Percentiles rank a stretch among this genome's conserved stretches.
phyloP scores from a whole-genome alignment of 1,140 invertebrate genomes.

The Ceratoteleas bidentatus region DNA sequence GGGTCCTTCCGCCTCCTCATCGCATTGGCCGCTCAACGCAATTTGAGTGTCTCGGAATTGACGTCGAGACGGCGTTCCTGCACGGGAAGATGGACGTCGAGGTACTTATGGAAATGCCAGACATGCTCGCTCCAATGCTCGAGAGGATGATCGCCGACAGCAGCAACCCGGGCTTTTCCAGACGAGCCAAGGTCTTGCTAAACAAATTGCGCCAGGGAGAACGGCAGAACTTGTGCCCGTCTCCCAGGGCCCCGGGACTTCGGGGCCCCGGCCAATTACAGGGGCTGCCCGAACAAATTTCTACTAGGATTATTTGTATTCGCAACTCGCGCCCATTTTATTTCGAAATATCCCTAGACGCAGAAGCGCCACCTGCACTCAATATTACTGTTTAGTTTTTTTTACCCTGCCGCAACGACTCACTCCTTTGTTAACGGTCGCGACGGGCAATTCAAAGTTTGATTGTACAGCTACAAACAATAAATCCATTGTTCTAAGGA shows the following conservation, averaged over 20 bases:
- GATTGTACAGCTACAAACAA: neutral
- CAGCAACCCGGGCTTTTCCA: neutral
- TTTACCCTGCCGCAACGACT: no score
- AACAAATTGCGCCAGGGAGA: neutral
- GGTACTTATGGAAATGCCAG: neutral
- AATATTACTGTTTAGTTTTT: no score
- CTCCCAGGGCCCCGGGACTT: no score
- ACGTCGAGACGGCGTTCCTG: constrained; percentile 7
- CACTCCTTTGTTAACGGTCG: no score
- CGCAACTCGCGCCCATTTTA: no score
- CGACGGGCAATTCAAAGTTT: no score
- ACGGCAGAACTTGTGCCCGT: no score
- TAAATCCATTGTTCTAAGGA: neutral
- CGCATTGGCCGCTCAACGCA: constrained; percentile 1
- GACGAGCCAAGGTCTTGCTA: neutral
- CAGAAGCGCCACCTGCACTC: no score
- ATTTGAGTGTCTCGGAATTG: neutral
- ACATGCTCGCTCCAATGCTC: neutral
- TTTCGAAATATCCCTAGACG: no score
- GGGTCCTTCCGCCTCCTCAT: constrained; percentile 8
- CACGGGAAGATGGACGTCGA: constrained; percentile 7
- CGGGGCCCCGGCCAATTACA: no score
- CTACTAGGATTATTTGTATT: no score
- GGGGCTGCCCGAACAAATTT: no score
- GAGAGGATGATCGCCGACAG: neutral